Percentiles rank a stretch among this genome's conserved stretches.
Conservation (phyloP, 2,113 vertebrate genomes). For the Solea senegalensis region DNA sequence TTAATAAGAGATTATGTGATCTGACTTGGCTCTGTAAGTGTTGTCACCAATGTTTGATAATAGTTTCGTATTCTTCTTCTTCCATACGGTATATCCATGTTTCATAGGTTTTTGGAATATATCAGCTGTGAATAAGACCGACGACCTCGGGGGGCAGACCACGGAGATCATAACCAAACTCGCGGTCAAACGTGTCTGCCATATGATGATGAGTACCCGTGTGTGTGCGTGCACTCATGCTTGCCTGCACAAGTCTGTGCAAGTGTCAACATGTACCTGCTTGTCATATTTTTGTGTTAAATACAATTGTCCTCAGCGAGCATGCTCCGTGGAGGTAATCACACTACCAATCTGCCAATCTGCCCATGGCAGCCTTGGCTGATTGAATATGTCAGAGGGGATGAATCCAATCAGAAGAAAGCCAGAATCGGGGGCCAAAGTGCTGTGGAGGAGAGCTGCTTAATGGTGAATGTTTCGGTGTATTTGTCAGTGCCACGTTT, state of each 20-base stretch:
- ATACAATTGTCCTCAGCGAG: slow-evolving; percentile 48
- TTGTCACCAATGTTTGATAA: slow-evolving; percentile 33
- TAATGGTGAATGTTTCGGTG: slow-evolving; percentile 48
- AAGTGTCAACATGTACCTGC: slow-evolving; percentile 26
- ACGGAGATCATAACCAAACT: slow-evolving; percentile 10
- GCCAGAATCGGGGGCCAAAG: slow-evolving; percentile 43
- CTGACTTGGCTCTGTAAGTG: slow-evolving; percentile 18
- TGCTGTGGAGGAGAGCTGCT: slow-evolving; percentile 42
- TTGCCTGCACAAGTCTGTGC: slow-evolving; percentile 41
- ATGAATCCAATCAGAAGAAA: slow-evolving; percentile 73
- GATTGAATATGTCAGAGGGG: slow-evolving; percentile 74
- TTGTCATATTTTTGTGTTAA: slow-evolving; percentile 22
- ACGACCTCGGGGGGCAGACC: slow-evolving; percentile 22
- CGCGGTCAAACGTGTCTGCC: slow-evolving; percentile 13
- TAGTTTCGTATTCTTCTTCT: slow-evolving; percentile 9
- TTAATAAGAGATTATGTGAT: slow-evolving; percentile 34
- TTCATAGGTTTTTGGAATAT: slow-evolving; percentile 16
- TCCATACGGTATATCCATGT: slow-evolving; percentile 1
- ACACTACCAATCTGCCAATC: slow-evolving; percentile 73
- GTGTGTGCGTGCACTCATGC: slow-evolving; percentile 49
- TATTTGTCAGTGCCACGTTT: slow-evolving; percentile 55
- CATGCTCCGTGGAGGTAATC: slow-evolving; percentile 71
- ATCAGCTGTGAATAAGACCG: slow-evolving; percentile 37
- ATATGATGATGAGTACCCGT: slow-evolving; percentile 27
- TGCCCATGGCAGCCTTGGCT: slow-evolving; percentile 61